Evolutionary conservation across 2,113 vertebrate species (phyloP).

Genomic region (Erythrocebus patas): DNA sequence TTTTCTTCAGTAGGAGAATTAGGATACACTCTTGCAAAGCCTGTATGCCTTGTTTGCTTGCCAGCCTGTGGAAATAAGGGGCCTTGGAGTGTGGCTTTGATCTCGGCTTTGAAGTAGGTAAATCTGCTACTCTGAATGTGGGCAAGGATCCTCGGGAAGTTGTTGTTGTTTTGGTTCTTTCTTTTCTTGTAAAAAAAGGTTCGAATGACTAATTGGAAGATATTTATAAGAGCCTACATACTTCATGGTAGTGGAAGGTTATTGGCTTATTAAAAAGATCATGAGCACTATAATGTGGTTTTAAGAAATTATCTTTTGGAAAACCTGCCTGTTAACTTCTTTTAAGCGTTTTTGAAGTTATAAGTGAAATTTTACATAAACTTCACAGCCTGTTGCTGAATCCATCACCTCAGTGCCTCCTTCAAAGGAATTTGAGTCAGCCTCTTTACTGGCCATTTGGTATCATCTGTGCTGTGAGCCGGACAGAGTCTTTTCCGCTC

Average conservation of each 20-base stretch:
- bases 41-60: not conserved
- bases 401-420: slow-evolving; percentile 52
- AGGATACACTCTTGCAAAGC: not conserved
- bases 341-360: slow-evolving; percentile 29
- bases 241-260: not conserved
- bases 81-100: slow-evolving; percentile 33
- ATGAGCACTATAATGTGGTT: not conserved
- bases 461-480: slow-evolving; percentile 35
- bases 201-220: not conserved
- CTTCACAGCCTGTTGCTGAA: slow-evolving; percentile 49
- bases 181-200: not conserved
- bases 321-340: not conserved
- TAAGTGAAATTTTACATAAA: slow-evolving; percentile 41
- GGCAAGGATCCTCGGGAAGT: not conserved
- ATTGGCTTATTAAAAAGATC: not conserved
- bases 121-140: slow-evolving; percentile 22
- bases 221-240: not conserved
- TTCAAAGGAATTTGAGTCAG: slow-evolving; percentile 46
- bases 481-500: slow-evolving; percentile 47
- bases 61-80: not conserved
- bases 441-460: slow-evolving; percentile 63
- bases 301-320: not conserved
- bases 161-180: not conserved
- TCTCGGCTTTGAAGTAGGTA: not conserved
- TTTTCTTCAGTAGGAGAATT: not conserved